A percentile compares a stretch with the other conserved stretches of the same genome.
Evolutionary conservation across 1,140 invertebrate genomes (phyloP).

Genomic region (Epicauta chinensis): DNA sequence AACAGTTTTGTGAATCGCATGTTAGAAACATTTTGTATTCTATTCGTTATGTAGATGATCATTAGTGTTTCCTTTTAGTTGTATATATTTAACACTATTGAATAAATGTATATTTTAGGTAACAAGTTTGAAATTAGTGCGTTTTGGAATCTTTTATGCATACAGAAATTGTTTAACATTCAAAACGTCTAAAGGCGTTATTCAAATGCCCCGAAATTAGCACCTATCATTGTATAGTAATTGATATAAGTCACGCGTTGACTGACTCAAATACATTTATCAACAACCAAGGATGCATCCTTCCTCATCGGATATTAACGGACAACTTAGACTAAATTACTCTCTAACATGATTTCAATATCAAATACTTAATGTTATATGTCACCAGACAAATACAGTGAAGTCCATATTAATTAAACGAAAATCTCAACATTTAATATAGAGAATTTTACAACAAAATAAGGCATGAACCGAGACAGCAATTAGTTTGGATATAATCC

Average conservation of each 20-base stretch:
- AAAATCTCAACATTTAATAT: not conserved
- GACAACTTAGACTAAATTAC: constrained; percentile 20
- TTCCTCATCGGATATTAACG: constrained; percentile 22
- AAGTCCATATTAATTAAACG: not conserved
- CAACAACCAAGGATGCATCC: constrained; percentile 22
- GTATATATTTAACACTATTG: constrained; percentile 15
- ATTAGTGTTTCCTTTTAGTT: constrained; percentile 17
- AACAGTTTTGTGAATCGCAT: constrained; percentile 16
- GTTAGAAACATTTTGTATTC: constrained; percentile 17
- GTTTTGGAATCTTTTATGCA: constrained; percentile 12
- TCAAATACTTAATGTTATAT: constrained; percentile 2
- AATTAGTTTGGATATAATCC: too few species aligned
- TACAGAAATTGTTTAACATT: constrained; percentile 10
- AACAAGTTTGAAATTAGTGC: constrained; percentile 16
- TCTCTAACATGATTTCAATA: constrained; percentile 23
- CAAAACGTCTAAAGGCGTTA: constrained; percentile 18
- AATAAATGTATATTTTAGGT: constrained; percentile 16
- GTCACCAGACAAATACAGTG: not conserved
- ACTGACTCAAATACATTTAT: constrained; percentile 21
- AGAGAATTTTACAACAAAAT: too few species aligned
- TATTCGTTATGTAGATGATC: constrained; percentile 22
- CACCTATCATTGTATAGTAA: constrained; percentile 22
- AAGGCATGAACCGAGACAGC: too few species aligned
- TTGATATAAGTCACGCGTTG: constrained; percentile 24
- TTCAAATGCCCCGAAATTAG: constrained; percentile 24